Conservation (phyloP, 1,140 invertebrate species). For the Nilaparvata lugens region DNA sequence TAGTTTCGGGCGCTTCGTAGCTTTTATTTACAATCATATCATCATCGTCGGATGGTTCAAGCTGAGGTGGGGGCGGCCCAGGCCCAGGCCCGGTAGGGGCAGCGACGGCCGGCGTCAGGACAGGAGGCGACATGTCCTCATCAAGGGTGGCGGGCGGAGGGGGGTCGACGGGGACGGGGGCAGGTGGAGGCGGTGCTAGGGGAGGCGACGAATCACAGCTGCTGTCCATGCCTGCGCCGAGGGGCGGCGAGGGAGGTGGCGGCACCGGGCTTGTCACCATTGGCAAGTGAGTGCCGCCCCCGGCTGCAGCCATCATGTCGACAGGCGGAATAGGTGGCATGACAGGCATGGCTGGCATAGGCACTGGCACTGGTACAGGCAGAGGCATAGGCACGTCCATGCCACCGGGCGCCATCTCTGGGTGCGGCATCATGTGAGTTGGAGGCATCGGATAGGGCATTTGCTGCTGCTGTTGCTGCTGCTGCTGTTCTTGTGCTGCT, state of each 20-base stretch:
- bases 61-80: background rate
- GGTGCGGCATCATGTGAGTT: background rate
- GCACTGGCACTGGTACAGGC: background rate
- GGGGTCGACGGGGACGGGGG: background rate
- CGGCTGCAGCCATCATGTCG: slow-evolving; percentile 1
- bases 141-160: background rate
- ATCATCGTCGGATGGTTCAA: background rate
- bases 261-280: background rate
- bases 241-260: background rate
- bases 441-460: slow-evolving; percentile 13
- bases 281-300: background rate
- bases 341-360: background rate
- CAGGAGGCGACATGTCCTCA: slow-evolving; percentile 6
- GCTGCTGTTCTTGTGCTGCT: background rate
- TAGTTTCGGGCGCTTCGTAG: slow-evolving; percentile 18
- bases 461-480: slow-evolving; percentile 4
- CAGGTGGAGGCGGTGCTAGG: background rate
- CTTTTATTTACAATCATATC: background rate
- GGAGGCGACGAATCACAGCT: background rate
- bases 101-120: slow-evolving; percentile 2
- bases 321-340: too few species aligned
- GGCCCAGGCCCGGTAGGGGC: slow-evolving; percentile 8
- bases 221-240: background rate
- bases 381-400: background rate
- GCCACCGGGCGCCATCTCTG: background rate